These are phyloP conservation scores for Leptopilina boulardi DNA, from an alignment of 1,140 invertebrate genomes.

Conservation along the genomic window DNA sequence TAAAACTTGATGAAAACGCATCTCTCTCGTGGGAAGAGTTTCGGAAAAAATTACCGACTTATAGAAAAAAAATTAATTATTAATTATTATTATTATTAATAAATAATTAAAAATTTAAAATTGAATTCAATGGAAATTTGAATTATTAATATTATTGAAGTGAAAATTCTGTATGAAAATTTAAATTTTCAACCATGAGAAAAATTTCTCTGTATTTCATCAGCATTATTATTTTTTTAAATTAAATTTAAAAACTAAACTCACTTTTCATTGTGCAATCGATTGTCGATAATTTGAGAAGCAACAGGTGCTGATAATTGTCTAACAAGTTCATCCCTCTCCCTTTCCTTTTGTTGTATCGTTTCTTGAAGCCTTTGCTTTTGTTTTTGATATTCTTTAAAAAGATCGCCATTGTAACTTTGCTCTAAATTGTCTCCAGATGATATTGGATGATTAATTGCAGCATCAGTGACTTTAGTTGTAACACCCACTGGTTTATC, in stretches of 20 bases:
- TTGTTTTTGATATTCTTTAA: conserved; percentile 85
- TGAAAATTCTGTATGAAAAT: too few species aligned
- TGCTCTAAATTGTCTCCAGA: conserved; percentile 75
- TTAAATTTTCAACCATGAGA: too few species aligned
- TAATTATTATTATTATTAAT: too few species aligned
- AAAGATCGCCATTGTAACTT: conserved; percentile 81
- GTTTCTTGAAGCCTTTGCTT: conserved; percentile 82
- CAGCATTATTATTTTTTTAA: background rate
- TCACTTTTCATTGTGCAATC: conserved; percentile 74
- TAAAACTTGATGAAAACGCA: background rate
- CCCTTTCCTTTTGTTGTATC: conserved; percentile 79
- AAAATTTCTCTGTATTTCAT: too few species aligned
- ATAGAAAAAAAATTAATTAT: too few species aligned
- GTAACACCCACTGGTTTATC: conserved; percentile 74
- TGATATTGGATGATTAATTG: conserved; percentile 56
- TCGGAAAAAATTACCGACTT: too few species aligned
- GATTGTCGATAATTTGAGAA: conserved; percentile 72
- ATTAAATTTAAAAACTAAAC: conserved; percentile 45
- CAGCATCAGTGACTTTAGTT: conserved; percentile 70
- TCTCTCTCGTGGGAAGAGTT: background rate
- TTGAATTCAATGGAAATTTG: too few species aligned
- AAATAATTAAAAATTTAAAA: too few species aligned
- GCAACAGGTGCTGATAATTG: conserved; percentile 74
- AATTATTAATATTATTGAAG: too few species aligned
- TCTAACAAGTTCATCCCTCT: conserved; percentile 77